Evolutionary conservation across 2,888 invertebrate genomes (phyloP).

Genomic region (Noctua janthina): DNA sequence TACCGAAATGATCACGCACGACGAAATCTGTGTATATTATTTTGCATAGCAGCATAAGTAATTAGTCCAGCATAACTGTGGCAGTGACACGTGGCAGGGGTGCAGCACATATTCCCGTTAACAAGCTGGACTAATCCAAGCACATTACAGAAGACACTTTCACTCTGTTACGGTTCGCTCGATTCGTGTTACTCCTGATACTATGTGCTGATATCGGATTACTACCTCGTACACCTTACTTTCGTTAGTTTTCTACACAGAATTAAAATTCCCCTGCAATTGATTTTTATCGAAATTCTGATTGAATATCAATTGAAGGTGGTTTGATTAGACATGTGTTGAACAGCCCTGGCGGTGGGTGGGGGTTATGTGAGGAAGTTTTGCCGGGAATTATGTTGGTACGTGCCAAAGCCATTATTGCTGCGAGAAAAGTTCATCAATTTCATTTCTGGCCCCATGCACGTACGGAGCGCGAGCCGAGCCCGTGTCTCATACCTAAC

Average conservation of each 20-base stretch:
- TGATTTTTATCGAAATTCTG: slow-evolving; percentile 26
- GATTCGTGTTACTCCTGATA: slow-evolving; percentile 54
- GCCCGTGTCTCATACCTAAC: slow-evolving; percentile 58
- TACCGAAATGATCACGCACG: not conserved
- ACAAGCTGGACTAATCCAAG: slow-evolving; percentile 51
- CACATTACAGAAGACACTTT: slow-evolving; percentile 56
- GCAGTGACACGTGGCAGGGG: slow-evolving; percentile 6
- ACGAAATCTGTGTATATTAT: not conserved
- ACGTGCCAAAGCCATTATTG: slow-evolving; percentile 91
- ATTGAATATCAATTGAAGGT: slow-evolving; percentile 42
- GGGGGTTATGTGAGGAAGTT: slow-evolving; percentile 87
- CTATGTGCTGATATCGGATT: slow-evolving; percentile 52
- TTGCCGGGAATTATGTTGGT: slow-evolving; percentile 90
- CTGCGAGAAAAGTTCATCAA: slow-evolving; percentile 91
- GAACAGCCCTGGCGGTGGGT: slow-evolving; percentile 81
- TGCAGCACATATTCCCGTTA: slow-evolving; percentile 48
- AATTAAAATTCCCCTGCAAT: slow-evolving; percentile 23
- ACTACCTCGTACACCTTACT: slow-evolving; percentile 53
- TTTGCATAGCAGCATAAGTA: not conserved
- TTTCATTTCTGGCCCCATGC: slow-evolving; percentile 87
- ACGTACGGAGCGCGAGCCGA: slow-evolving; percentile 62
- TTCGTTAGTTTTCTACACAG: slow-evolving; percentile 56
- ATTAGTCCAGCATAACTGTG: not conserved
- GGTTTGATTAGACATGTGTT: slow-evolving; percentile 40
- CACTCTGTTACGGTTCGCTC: slow-evolving; percentile 60